These are phyloP conservation scores for Falcaria lacertinaria DNA, from an alignment of 2,888 invertebrate species.

Conservation along the genomic window DNA sequence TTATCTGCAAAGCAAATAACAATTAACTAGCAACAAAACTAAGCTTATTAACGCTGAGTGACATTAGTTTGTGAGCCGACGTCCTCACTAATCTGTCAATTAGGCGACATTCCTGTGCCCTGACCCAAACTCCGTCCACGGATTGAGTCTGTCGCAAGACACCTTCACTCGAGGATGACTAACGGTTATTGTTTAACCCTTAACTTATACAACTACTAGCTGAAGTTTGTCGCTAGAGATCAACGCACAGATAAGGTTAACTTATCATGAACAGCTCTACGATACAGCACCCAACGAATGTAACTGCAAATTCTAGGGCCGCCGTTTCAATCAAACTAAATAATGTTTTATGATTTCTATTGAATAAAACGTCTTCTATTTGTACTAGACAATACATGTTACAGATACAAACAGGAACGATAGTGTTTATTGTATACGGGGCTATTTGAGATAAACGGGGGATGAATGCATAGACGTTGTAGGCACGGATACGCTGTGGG, in stretches of 20 bases:
- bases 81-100: slow-evolving; percentile 68
- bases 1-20: slow-evolving; percentile 6
- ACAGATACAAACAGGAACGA: no score
- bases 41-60: slow-evolving; percentile 20
- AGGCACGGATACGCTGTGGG: no score
- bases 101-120: slow-evolving; percentile 65
- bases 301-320: background rate
- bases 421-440: no score
- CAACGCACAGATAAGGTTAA: background rate
- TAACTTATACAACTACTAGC: background rate
- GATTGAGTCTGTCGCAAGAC: slow-evolving; percentile 30
- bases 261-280: background rate
- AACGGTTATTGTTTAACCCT: slow-evolving; percentile 23
- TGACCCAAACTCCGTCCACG: slow-evolving; percentile 40
- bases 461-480: no score
- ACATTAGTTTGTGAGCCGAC: slow-evolving; percentile 20
- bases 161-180: slow-evolving; percentile 37
- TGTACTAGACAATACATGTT: no score
- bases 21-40: slow-evolving; percentile 11
- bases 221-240: background rate
- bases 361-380: no score
- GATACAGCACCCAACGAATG: background rate
- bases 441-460: no score
- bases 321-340: background rate
- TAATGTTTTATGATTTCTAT: no score